Percentiles rank a stretch among this genome's conserved stretches.
phyloP scores from a whole-genome alignment of 2,797 vertebrate genomes.

The Adrianichthys oophorus region DNA sequence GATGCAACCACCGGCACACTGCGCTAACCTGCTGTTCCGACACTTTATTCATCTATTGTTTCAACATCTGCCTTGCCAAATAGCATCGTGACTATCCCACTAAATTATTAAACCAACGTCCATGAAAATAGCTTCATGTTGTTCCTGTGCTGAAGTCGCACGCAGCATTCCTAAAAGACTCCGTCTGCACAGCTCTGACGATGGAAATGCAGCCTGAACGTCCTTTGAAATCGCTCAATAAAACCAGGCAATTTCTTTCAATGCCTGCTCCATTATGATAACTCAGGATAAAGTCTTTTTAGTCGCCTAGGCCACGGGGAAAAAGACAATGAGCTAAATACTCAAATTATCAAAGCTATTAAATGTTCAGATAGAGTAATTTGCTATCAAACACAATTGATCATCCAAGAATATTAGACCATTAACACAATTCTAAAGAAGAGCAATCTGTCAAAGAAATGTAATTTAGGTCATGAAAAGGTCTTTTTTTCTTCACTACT shows the following conservation, averaged over 20 bases:
- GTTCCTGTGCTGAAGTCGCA: slow-evolving; percentile 5
- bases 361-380: slow-evolving; percentile 67
- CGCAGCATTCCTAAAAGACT: not conserved
- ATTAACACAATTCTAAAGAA: slow-evolving; percentile 80
- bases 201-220: slow-evolving; percentile 9
- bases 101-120: slow-evolving; percentile 2
- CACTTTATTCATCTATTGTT: not conserved
- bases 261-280: slow-evolving; percentile 72
- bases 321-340: slow-evolving; percentile 70
- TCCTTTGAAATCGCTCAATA: slow-evolving; percentile 40
- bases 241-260: slow-evolving; percentile 70
- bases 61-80: not conserved
- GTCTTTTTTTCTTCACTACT: slow-evolving; percentile 59
- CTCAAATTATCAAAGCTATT: slow-evolving; percentile 75
- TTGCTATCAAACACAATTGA: slow-evolving; percentile 75
- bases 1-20: too few relatives aligned
- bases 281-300: slow-evolving; percentile 71
- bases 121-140: not conserved
- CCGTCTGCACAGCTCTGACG: not conserved
- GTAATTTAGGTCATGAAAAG: slow-evolving; percentile 74
- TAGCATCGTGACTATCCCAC: not conserved
- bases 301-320: slow-evolving; percentile 28
- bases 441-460: slow-evolving; percentile 74
- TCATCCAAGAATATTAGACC: slow-evolving; percentile 73
- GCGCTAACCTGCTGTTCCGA: too few relatives aligned